A percentile compares a stretch with the other conserved stretches of the same genome.
phyloP scores from a whole-genome alignment of 2,797 vertebrate species.

The Micrastur ruficollis region DNA sequence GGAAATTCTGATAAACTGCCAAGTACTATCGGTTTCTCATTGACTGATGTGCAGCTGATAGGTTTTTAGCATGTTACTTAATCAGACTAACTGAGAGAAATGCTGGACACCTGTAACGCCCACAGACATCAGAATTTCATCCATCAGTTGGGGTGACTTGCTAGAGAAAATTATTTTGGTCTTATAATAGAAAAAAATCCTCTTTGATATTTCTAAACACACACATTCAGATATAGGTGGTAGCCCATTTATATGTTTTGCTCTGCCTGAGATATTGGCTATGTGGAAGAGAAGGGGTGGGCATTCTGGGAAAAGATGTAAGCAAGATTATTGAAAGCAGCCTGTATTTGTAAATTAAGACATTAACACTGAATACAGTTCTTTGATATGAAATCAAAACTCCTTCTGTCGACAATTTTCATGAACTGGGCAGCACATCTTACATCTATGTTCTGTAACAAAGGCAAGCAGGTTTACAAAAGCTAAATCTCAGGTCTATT shows the following conservation, averaged over 20 bases:
- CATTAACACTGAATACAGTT: neutral
- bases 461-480: neutral
- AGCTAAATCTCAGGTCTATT: neutral
- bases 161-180: neutral
- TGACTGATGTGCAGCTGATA: neutral
- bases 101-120: neutral
- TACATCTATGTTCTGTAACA: neutral
- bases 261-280: neutral
- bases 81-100: neutral
- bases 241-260: neutral
- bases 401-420: neutral
- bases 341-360: neutral
- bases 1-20: neutral
- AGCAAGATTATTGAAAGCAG: neutral
- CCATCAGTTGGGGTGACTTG: neutral
- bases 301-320: neutral
- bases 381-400: neutral
- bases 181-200: neutral
- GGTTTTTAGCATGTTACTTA: neutral
- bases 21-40: neutral
- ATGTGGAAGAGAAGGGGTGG: neutral
- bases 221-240: neutral
- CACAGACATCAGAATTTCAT: neutral
- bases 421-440: neutral
- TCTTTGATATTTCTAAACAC: neutral